Evolutionary conservation across 2,888 invertebrate species (phyloP).

Genomic region (Melinaea menophilus): DNA sequence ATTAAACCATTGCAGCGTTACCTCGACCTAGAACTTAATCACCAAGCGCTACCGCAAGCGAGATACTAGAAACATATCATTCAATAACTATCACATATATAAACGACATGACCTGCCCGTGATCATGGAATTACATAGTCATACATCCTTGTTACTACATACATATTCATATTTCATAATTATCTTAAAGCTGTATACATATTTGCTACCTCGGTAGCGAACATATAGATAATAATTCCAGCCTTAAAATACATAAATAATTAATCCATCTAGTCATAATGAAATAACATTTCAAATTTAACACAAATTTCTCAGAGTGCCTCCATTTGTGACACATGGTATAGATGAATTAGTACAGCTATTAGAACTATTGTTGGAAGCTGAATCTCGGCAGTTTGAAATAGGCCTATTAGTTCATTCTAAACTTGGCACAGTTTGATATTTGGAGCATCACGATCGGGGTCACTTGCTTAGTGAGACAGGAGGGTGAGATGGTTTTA

Average conservation of each 20-base stretch:
- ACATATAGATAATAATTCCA: neutral
- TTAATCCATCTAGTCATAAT: too few relatives aligned
- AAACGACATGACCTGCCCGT: constrained; percentile 5
- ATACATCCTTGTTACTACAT: neutral
- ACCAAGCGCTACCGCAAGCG: constrained; percentile 13
- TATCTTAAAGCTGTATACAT: too few relatives aligned
- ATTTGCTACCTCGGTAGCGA: neutral
- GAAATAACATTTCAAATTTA: neutral
- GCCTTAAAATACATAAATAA: too few relatives aligned
- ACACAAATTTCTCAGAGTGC: neutral
- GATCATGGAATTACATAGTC: neutral
- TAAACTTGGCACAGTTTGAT: constrained; percentile 44
- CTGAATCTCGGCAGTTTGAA: constrained; percentile 11
- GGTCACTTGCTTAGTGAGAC: constrained; percentile 71
- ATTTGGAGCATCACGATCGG: constrained; percentile 67
- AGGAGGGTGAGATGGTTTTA: constrained; percentile 3
- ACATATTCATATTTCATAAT: too few relatives aligned
- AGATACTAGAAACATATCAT: constrained; percentile 21
- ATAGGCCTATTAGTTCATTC: constrained; percentile 25
- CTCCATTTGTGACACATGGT: neutral
- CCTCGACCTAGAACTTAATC: constrained; percentile 28
- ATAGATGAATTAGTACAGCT: neutral
- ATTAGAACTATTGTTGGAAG: constrained; percentile 13
- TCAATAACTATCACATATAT: constrained; percentile 20
- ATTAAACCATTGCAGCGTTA: constrained; percentile 13